Evolutionary conservation across 1,140 invertebrate genomes (phyloP).

Genomic region (Aphelinus atriplicis): DNA sequence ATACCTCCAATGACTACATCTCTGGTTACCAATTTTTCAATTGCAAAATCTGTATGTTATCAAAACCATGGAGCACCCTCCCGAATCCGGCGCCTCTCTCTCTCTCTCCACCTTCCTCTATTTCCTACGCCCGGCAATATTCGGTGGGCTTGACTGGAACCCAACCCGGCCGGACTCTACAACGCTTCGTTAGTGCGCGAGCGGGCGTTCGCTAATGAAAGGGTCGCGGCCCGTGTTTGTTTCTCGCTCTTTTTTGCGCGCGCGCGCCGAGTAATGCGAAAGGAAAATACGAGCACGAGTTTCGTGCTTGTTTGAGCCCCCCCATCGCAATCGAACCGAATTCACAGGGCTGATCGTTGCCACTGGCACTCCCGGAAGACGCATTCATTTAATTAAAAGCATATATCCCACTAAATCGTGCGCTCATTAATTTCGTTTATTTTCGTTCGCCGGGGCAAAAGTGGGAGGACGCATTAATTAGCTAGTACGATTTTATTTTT

Average conservation of each 20-base stretch:
- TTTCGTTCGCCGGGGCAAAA: too few species aligned
- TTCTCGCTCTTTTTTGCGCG: background rate
- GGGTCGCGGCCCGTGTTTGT: conserved; percentile 9
- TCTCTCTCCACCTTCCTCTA: too few species aligned
- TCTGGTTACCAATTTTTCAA: too few species aligned
- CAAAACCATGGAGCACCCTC: too few species aligned
- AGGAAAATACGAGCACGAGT: conserved; percentile 12
- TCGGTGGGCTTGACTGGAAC: background rate
- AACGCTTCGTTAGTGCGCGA: conserved; percentile 31
- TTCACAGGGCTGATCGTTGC: conserved; percentile 11
- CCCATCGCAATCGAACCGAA: conserved; percentile 4
- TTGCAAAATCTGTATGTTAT: too few species aligned
- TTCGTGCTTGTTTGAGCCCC: background rate
- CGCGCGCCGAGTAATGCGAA: background rate
- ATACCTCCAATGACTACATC: too few species aligned
- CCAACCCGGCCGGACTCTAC: background rate
- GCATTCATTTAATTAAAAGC: conserved; percentile 32
- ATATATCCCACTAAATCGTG: conserved; percentile 16
- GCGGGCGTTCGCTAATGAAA: conserved; percentile 25
- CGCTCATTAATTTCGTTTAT: background rate
- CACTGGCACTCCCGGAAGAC: background rate
- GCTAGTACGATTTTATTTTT: conserved; percentile 9
- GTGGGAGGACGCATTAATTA: conserved; percentile 1
- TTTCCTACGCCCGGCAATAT: too few species aligned
- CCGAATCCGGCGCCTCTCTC: too few species aligned